A percentile compares a stretch with the other conserved stretches of the same genome.
These are phyloP conservation scores for Rostratula benghalensis DNA, from an alignment of 2,113 vertebrate species.

Conservation along the genomic window DNA sequence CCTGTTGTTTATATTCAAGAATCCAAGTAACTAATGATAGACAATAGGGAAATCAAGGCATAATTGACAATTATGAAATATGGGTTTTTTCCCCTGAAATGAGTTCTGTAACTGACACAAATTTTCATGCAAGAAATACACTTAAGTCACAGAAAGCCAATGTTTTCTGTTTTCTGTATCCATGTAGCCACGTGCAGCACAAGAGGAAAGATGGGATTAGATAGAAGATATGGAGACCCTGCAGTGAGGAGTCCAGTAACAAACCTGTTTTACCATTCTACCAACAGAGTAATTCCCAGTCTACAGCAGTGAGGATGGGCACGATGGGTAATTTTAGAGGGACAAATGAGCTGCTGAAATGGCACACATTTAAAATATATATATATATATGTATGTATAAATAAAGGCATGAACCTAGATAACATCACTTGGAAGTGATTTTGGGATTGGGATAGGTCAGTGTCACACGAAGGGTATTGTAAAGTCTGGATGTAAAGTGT, in stretches of 20 bases:
- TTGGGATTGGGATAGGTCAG: background rate
- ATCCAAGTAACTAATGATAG: background rate
- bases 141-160: background rate
- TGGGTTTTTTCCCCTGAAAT: background rate
- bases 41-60: background rate
- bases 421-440: background rate
- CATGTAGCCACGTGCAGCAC: background rate
- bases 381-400: background rate
- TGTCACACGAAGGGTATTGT: background rate
- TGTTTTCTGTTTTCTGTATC: background rate
- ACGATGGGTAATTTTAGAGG: background rate
- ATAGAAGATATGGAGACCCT: rapidly evolving
- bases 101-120: background rate
- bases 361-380: background rate
- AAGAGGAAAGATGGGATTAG: background rate
- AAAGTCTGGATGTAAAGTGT: background rate
- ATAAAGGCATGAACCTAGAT: background rate
- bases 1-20: background rate
- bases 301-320: background rate
- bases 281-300: background rate
- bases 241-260: background rate
- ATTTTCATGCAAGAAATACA: background rate
- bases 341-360: background rate
- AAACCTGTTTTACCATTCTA: background rate
- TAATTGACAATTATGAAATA: background rate